Evolutionary conservation across 2,113 vertebrate genomes (phyloP).

Genomic region (Grammomys dolichurus): DNA sequence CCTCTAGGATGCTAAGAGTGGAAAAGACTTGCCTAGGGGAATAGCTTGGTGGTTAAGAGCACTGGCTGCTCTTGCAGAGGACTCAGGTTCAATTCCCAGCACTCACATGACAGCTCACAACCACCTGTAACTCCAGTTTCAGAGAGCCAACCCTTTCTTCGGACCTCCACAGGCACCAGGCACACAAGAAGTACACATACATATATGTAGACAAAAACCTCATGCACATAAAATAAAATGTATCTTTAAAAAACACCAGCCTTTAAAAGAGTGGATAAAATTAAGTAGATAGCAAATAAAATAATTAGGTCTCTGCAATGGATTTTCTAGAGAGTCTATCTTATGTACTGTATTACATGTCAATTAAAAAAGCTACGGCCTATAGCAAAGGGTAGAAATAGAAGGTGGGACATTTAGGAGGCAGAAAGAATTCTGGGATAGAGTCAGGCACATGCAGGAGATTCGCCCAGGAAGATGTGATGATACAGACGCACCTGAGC

Average conservation of each 20-base stretch:
- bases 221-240: neutral
- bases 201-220: neutral
- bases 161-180: neutral
- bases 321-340: no score
- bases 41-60: neutral
- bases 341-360: no score
- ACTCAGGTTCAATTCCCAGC: neutral
- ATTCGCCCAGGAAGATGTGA: no score
- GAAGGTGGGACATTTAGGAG: no score
- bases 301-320: neutral
- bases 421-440: no score
- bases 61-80: neutral
- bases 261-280: neutral
- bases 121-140: neutral
- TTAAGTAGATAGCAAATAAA: neutral
- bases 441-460: no score
- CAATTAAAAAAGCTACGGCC: no score
- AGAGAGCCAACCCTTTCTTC: neutral
- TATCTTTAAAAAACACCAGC: neutral
- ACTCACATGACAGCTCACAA: neutral
- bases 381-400: no score
- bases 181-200: neutral
- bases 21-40: neutral
- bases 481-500: no score
- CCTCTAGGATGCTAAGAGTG: neutral